Evolutionary conservation across 2,797 vertebrate genomes (phyloP).

Genomic region (Trachops cirrhosus): DNA sequence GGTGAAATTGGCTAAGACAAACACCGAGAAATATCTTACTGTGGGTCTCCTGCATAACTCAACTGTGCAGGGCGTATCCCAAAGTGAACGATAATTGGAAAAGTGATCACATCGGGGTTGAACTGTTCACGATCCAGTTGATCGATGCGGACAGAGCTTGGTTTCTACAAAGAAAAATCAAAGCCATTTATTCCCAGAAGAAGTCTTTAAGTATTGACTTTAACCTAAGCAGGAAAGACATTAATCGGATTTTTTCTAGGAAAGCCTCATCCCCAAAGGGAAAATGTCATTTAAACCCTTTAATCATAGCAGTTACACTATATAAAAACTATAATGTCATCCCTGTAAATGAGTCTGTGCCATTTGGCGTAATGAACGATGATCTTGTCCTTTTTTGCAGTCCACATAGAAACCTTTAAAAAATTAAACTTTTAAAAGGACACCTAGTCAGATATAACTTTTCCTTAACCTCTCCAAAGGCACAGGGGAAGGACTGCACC

Average conservation of each 20-base stretch:
- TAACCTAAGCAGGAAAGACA: conserved; percentile 52
- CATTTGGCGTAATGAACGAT: conserved; percentile 63
- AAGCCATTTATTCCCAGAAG: conserved; percentile 63
- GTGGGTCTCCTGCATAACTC: conserved; percentile 98
- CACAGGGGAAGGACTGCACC: conserved; percentile 53
- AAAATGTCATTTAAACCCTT: conserved; percentile 62
- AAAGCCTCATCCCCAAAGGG: conserved; percentile 53
- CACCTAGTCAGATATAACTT: conserved; percentile 58
- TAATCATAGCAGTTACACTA: conserved; percentile 59
- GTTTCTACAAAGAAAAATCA: conserved; percentile 89
- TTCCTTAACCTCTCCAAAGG: conserved; percentile 47
- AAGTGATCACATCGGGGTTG: conserved; percentile 98
- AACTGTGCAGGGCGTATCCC: conserved; percentile 98
- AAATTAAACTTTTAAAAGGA: conserved; percentile 73
- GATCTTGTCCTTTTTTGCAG: conserved; percentile 65
- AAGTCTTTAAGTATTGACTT: conserved; percentile 53
- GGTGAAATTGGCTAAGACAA: conserved; percentile 69
- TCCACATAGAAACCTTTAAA: conserved; percentile 66
- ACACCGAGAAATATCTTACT: conserved; percentile 89
- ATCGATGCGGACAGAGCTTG: conserved; percentile 98
- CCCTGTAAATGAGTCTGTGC: conserved; percentile 56
- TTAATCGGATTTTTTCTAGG: conserved; percentile 47
- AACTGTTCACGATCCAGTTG: conserved; percentile 98
- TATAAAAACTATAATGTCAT: conserved; percentile 55
- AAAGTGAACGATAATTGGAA: conserved; percentile 98